Percentiles rank a stretch among this genome's conserved stretches.
These are phyloP conservation scores for Papilio protenor DNA, from an alignment of 2,888 invertebrate genomes.

Conservation along the genomic window DNA sequence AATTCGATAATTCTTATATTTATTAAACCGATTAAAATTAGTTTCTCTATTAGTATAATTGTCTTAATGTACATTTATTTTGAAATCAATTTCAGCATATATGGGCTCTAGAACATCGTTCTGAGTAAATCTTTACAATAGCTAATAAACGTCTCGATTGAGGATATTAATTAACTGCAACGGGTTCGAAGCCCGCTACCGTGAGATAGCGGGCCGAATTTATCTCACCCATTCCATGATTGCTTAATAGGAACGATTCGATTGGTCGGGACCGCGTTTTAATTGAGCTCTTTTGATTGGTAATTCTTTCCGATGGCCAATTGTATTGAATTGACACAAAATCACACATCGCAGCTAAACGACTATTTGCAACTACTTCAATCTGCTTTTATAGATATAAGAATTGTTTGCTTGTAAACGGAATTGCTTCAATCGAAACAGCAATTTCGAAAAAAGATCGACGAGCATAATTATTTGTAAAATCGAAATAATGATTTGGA, in stretches of 20 bases:
- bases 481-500: no score
- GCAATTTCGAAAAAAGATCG: no score
- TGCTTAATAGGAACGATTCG: constrained; percentile 40
- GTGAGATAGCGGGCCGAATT: constrained; percentile 37
- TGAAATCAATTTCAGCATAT: constrained; percentile 23
- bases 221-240: constrained; percentile 36
- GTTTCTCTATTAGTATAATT: constrained; percentile 3
- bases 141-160: constrained; percentile 57
- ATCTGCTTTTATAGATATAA: no score
- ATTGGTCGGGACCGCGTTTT: constrained; percentile 31
- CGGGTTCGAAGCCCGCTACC: constrained; percentile 40
- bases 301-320: constrained; percentile 37
- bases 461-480: no score
- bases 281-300: constrained; percentile 36
- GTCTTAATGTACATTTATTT: constrained; percentile 26
- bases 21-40: constrained; percentile 6
- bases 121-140: constrained; percentile 50
- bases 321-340: constrained; percentile 40
- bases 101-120: constrained; percentile 22
- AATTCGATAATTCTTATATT: background rate
- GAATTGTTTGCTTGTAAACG: no score
- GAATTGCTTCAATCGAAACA: no score
- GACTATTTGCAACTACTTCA: background rate
- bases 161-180: constrained; percentile 53
- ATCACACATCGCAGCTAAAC: constrained; percentile 29